phyloP scores from a whole-genome alignment of 2,113 vertebrate genomes.

The Bubo blakistoni region DNA sequence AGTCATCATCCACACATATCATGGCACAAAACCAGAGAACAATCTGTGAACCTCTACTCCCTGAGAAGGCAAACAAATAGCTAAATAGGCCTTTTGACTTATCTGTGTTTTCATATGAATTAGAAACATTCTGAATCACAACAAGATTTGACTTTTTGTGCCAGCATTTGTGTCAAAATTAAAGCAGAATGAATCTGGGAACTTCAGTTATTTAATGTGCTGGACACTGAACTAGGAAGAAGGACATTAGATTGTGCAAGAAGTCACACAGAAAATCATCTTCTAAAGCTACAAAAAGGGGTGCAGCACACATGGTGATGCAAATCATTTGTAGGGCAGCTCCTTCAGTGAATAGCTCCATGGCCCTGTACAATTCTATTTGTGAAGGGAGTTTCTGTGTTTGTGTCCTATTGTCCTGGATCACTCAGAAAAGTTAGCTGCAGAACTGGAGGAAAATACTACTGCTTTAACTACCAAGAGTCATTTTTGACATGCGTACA shows the following conservation, averaged over 20 bases:
- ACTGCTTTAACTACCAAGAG: neutral
- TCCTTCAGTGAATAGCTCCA: neutral
- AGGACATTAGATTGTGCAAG: neutral
- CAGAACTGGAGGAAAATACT: neutral
- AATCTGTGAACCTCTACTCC: neutral
- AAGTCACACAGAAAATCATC: neutral
- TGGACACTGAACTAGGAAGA: neutral
- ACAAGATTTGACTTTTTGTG: neutral
- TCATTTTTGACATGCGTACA: neutral
- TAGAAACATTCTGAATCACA: neutral
- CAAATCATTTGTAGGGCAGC: neutral
- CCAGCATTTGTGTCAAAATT: neutral
- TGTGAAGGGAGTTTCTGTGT: neutral
- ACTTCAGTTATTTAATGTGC: neutral
- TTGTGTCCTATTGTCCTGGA: neutral
- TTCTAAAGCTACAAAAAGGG: neutral
- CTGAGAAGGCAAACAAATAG: neutral
- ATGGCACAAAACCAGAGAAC: neutral
- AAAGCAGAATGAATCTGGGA: neutral
- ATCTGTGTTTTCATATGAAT: neutral
- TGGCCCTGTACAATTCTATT: neutral
- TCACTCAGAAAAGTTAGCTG: neutral
- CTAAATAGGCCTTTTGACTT: neutral
- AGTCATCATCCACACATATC: neutral
- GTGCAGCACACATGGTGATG: neutral